Percentiles rank a stretch among this genome's conserved stretches.
Conservation (phyloP, 2,113 vertebrate species). For the Perognathus longimembris region DNA sequence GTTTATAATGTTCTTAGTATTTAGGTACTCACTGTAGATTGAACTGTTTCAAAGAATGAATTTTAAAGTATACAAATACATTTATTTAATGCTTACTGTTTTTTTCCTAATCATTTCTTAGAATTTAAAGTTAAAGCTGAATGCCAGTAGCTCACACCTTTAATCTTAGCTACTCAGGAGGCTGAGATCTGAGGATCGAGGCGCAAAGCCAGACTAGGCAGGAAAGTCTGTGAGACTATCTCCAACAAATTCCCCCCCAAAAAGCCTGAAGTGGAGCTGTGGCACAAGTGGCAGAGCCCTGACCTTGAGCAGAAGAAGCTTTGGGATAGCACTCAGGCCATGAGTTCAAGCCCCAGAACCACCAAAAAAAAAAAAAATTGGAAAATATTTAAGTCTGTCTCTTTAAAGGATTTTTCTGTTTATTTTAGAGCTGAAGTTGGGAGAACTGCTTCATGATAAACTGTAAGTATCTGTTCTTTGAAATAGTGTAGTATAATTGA, state of each 20-base stretch:
- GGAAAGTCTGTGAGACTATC: no score
- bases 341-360: no score
- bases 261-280: no score
- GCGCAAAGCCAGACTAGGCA: no score
- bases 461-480: constrained; percentile 91
- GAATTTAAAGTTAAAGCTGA: constrained; percentile 35
- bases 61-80: neutral
- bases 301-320: no score
- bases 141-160: no score
- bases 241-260: no score
- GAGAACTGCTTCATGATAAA: constrained; percentile 99
- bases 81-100: constrained; percentile 9
- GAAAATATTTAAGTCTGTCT: neutral
- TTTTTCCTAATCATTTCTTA: neutral
- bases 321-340: no score
- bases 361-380: no score
- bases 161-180: neutral
- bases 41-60: constrained; percentile 36
- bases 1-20: neutral
- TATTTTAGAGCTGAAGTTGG: constrained; percentile 95
- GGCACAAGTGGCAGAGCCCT: no score
- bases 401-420: constrained; percentile 74
- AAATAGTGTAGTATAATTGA: neutral
- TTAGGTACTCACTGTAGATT: neutral
- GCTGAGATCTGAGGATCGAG: no score